A percentile compares a stretch with the other conserved stretches of the same genome.
These are phyloP conservation scores for Cydia amplana DNA, from an alignment of 1,140 invertebrate species.

Conservation along the genomic window DNA sequence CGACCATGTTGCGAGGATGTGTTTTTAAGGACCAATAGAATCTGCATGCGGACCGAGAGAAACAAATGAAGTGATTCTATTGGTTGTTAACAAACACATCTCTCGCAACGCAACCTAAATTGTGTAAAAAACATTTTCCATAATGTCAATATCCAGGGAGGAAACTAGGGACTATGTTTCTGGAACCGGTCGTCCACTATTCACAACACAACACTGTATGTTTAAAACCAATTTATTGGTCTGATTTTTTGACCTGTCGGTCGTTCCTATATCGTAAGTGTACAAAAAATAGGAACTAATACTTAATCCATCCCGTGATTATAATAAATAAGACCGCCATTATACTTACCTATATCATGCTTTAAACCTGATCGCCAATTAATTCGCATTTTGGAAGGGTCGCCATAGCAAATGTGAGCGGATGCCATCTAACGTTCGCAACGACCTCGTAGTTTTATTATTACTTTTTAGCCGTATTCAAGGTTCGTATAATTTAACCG, in stretches of 20 bases:
- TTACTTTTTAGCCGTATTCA: slow-evolving; percentile 9
- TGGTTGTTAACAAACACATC: too few relatives aligned
- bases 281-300: not conserved
- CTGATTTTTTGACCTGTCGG: not conserved
- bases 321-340: not conserved
- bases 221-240: too few relatives aligned
- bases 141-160: too few relatives aligned
- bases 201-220: too few relatives aligned
- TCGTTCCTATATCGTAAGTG: not conserved
- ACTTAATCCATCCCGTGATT: not conserved
- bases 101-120: too few relatives aligned
- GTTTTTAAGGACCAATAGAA: too few relatives aligned
- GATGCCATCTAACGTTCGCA: slow-evolving; percentile 53
- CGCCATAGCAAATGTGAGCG: slow-evolving; percentile 37
- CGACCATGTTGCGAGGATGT: too few relatives aligned
- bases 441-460: slow-evolving; percentile 41
- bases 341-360: slow-evolving; percentile 16
- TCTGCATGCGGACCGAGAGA: too few relatives aligned
- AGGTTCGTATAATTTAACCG: slow-evolving; percentile 26
- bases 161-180: too few relatives aligned
- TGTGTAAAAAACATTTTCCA: too few relatives aligned
- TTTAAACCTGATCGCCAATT: slow-evolving; percentile 53
- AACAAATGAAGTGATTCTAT: too few relatives aligned
- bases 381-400: slow-evolving; percentile 49
- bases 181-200: too few relatives aligned